Evolutionary conservation across 2,113 vertebrate genomes (phyloP).

Genomic region (Carollia perspicillata): DNA sequence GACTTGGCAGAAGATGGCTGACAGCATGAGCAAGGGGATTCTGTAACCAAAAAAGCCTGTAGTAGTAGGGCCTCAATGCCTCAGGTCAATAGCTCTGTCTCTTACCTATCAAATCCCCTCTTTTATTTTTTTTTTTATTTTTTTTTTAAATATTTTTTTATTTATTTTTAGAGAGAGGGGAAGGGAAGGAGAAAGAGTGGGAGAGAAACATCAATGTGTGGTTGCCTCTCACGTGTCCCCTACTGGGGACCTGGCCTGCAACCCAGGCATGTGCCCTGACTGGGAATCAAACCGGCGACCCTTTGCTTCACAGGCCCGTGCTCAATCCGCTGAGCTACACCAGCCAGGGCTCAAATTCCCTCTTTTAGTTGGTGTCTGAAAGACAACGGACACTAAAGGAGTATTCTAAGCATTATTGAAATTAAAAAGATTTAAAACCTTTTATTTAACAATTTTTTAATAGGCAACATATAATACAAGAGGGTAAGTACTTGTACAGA

Average conservation of each 20-base stretch:
- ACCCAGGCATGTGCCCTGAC: too few relatives aligned
- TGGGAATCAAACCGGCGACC: too few relatives aligned
- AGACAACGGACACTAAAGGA: not conserved
- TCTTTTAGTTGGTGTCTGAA: not conserved
- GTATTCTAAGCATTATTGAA: constrained; percentile 5
- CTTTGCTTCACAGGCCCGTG: too few relatives aligned
- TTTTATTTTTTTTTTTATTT: too few relatives aligned
- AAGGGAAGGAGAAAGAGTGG: too few relatives aligned
- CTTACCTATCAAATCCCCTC: not conserved
- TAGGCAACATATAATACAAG: not conserved
- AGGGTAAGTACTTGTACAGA: not conserved
- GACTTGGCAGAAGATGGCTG: not conserved
- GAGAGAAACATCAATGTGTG: too few relatives aligned
- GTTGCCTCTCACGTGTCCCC: too few relatives aligned
- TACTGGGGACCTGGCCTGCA: too few relatives aligned
- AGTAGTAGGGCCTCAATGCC: not conserved
- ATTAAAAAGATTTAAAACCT: not conserved
- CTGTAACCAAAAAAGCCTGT: not conserved
- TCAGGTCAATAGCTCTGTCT: not conserved
- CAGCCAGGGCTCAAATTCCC: too few relatives aligned
- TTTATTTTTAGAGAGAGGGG: too few relatives aligned
- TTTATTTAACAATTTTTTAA: not conserved
- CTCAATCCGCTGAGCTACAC: too few relatives aligned
- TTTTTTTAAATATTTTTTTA: too few relatives aligned
- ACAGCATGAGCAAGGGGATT: not conserved